Evolutionary conservation across 1,140 invertebrate species (phyloP).

Genomic region (Lepidotrigona ventralis): DNA sequence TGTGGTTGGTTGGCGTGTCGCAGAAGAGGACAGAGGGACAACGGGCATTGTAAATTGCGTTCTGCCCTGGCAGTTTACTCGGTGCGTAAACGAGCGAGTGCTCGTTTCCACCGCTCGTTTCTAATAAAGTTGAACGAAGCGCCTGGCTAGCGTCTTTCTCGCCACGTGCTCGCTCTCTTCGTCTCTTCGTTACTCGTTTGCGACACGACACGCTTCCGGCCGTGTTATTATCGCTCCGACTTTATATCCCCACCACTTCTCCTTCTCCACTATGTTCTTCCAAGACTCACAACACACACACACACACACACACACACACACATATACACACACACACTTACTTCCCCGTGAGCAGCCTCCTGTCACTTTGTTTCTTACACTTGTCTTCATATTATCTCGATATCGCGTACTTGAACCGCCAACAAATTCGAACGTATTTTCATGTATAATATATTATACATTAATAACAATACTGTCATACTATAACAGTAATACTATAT

Average conservation of each 20-base stretch:
- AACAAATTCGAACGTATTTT: too few species aligned
- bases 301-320: too few species aligned
- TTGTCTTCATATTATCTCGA: too few species aligned
- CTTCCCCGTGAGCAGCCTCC: too few species aligned
- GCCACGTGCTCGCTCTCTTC: conserved; percentile 22
- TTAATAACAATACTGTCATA: too few species aligned
- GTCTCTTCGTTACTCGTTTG: conserved; percentile 29
- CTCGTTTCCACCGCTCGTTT: conserved; percentile 38
- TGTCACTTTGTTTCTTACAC: too few species aligned
- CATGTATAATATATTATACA: too few species aligned
- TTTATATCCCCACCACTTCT: not conserved
- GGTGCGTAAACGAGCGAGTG: conserved; percentile 58
- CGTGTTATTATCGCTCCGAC: conserved; percentile 41
- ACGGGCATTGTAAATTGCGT: conserved; percentile 50
- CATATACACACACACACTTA: too few species aligned
- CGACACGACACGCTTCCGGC: conserved; percentile 56
- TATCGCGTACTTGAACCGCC: too few species aligned
- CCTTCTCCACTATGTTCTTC: not conserved
- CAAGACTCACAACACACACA: too few species aligned
- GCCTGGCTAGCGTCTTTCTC: conserved; percentile 44
- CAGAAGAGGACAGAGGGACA: conserved; percentile 28
- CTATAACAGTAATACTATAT: too few species aligned
- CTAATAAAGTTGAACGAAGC: conserved; percentile 57
- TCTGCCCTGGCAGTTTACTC: conserved; percentile 52
- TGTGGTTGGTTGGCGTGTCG: conserved; percentile 49